Conservation (phyloP, 2,888 invertebrate genomes). For the Dicyrtoma fusca region DNA sequence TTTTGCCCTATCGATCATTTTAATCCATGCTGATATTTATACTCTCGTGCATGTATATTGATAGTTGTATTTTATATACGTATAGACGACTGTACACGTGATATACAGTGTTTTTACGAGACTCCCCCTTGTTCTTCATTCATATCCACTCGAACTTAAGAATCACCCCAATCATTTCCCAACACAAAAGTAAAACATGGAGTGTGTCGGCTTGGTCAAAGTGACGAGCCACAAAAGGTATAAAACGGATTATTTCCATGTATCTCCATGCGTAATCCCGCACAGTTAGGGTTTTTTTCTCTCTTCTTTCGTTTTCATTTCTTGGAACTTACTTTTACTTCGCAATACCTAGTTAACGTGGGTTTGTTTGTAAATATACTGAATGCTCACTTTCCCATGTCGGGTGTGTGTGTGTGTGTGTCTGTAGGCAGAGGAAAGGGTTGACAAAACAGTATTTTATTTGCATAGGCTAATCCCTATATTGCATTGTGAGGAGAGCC, state of each 20-base stretch:
- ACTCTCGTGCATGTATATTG: background rate
- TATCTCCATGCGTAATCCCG: too few relatives aligned
- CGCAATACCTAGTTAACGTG: background rate
- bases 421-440: too few relatives aligned
- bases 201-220: background rate
- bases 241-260: conserved; percentile 15
- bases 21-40: conserved; percentile 30
- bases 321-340: background rate
- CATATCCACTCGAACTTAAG: conserved; percentile 24
- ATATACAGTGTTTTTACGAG: conserved; percentile 12
- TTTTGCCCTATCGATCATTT: conserved; percentile 38
- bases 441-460: too few relatives aligned
- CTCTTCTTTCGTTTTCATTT: background rate
- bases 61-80: background rate
- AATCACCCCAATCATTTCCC: conserved; percentile 25
- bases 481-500: too few relatives aligned
- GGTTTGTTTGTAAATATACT: background rate
- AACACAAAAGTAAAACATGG: conserved; percentile 20
- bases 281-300: too few relatives aligned
- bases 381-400: background rate
- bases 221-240: background rate
- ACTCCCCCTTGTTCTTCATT: conserved; percentile 30
- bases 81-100: background rate
- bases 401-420: background rate
- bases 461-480: too few relatives aligned